Percentiles rank a stretch among this genome's conserved stretches.
phyloP scores from a whole-genome alignment of 1,140 invertebrate genomes.

The Pseudomyrmex gracilis region DNA sequence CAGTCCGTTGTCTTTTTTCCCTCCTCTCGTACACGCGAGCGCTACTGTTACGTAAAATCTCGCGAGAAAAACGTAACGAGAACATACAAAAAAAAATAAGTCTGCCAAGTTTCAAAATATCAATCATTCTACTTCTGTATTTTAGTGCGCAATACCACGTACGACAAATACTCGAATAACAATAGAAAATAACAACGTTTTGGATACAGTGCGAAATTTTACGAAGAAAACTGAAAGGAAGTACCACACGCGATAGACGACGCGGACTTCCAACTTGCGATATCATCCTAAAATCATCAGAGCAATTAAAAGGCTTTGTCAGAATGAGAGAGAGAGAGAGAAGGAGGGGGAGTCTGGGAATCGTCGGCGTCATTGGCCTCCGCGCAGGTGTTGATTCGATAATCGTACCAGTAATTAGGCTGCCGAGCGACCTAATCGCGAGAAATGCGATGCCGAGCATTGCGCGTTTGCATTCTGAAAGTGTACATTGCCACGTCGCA shows the following conservation, averaged over 20 bases:
- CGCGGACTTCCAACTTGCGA: background rate
- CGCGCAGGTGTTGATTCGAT: slow-evolving; percentile 81
- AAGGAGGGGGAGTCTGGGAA: slow-evolving; percentile 52
- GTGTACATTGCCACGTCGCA: slow-evolving; percentile 72
- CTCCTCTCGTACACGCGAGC: slow-evolving; percentile 63
- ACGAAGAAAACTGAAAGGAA: too few relatives aligned
- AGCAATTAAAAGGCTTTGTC: slow-evolving; percentile 34
- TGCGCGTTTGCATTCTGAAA: slow-evolving; percentile 66
- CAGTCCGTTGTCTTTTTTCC: slow-evolving; percentile 65
- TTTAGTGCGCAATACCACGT: too few relatives aligned
- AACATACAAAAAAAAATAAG: background rate
- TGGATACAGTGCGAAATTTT: background rate
- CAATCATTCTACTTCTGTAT: too few relatives aligned
- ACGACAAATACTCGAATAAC: background rate
- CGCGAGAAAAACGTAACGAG: slow-evolving; percentile 9
- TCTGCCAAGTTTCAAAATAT: background rate
- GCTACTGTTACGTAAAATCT: slow-evolving; percentile 71
- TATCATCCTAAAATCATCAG: slow-evolving; percentile 1
- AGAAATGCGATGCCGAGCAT: slow-evolving; percentile 72
- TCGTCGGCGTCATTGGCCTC: slow-evolving; percentile 70
- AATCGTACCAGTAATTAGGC: slow-evolving; percentile 77
- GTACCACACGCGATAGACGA: background rate
- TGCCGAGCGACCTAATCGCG: slow-evolving; percentile 76
- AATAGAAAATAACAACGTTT: background rate
- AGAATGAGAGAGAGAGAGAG: background rate